Evolutionary conservation across 2,113 vertebrate genomes (phyloP), one percentile per base, ranked within the genome.

Genomic region (Psephotus haematonotus): DNA sequence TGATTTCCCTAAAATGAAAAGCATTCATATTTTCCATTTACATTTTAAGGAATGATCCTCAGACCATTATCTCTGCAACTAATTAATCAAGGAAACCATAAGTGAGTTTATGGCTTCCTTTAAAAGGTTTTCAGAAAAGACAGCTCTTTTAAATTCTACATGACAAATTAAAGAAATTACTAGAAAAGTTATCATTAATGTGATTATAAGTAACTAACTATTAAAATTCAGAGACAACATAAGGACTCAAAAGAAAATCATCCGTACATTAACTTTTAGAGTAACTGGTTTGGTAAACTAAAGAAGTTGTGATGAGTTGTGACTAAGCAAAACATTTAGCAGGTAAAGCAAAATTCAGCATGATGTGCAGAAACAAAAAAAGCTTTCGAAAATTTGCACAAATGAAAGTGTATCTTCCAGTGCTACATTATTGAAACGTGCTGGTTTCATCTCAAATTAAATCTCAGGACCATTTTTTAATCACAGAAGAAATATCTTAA

Each of bases 1-100:
- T 98, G 98, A 97, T 92, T 98, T 39, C 98, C 98, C 98, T 98
- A 74, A 83, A 98, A 95, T 95, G 67, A 82, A 50, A 96, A 94
- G 75, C 60, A 72, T 50, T 17, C 35, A 13, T 67, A 92, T 78
- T 95, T 94, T 75, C 74, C 16, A 35, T 24, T 55, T 37, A 59
- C 7, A 86, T 76, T 86, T 82, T 70, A 75, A 70, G 28, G 24
- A 88, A 78, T 19, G 14, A 83, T 47, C 3, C 0, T 23, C 75
- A 68, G 91, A 70, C 33, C 5, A 77, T 14, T n/a, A 90, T 10
- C 43, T 59, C 67, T 88, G 33, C 37, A 78, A 55, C 9, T 72
- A 82, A 62, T 19, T 39, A 27, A 74, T 76, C 44, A 78, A 72
- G 28, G 28, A 80, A 82, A 69, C 2, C 6, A 63, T 33, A 1